Evolutionary conservation across 92 coral and sea anemone genomes (phyloP), one percentile per base, ranked within the genome.

Genomic region (Porites divaricata): DNA sequence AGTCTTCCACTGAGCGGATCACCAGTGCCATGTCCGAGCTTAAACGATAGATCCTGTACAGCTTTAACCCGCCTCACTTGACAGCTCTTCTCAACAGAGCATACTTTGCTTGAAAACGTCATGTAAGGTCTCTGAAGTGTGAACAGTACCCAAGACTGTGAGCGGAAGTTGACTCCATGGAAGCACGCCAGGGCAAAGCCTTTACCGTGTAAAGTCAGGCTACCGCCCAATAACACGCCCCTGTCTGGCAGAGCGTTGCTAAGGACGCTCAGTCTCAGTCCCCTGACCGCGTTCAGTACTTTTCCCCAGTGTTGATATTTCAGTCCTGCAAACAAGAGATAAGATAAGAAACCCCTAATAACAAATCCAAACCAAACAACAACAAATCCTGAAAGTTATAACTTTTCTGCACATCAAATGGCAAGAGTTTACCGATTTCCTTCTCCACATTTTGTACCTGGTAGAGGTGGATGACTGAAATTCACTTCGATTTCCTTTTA

Each of bases 241-340:
- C 98, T 96, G 24, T 95, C 98, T 4, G 99, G 98, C 22, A 95
- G 79, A 24, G 98, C 97, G 65, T 64, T 83, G 66, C 88, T 85
- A 20, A 96, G 86, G 68, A 93, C 90, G 73, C 93, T 90, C 26
- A 95, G 89, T 72, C 93, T 92, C 2, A 96, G 91, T 24, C 98
- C 94, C 57, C 91, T 65, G 24, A 96, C 92, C 2, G 95, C 95
- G 75, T 90, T 90, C 51, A 96, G 87, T 15, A 95, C 98, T 80
- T 96, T 96, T 67, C 99, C 95, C 99, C 99, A 96, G 79, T 96
- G 99, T 65, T 96, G 99, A 81, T 96, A 96, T 81, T 95, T 96
- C 35, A 96, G 89, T 51, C 99, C 99, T 96, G 83, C 11, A 19
- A 64, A 12, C 1, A 67, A 41, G 9, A 45, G 68, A 41, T 2